Base-by-base conservation (phyloP, 2,113 vertebrate genomes). In the Lucifuga dentata region DNA sequence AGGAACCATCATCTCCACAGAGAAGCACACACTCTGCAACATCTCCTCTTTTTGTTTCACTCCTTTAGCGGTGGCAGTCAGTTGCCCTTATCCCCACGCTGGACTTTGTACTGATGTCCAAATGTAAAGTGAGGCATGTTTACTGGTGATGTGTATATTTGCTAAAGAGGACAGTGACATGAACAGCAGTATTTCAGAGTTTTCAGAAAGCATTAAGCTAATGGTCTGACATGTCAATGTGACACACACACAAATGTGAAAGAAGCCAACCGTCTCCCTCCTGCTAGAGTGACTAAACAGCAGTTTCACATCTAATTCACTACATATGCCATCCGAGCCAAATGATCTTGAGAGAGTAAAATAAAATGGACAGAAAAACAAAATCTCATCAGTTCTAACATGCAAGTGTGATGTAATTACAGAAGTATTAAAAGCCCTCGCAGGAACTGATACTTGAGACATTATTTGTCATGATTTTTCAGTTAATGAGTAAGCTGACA, bases 1-100 rank as follows among this genome's bases (percentile, higher is more conserved):
- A 85, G 85, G 83, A 81, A 85, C 82, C 81, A 86, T 84, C 82
- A 83, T 84, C 89, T 81, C 84, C 78, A 76, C 23, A 40, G 69
- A 40, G 38, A 57, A 59, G 38, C 19, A 48, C 40, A 73, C 63
- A 45, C 46, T 24, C 50, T 3, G 43, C 46, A 63, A 59, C 44
- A 56, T 23, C 49, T 32, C 24, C 49, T 52, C 11, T 66, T 55
- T 45, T 51, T n/a, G 32, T 55, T 46, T 49, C 23, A 39, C 32
- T 62, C 15, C 55, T 36, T 11, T 9, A 45, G 8, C 26, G 41
- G 35, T 40, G 32, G 36, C 36, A 32, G 19, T 35, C 36, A 32
- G 19, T 35, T 17, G 6, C 26, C 60, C 17, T 52, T 8, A 41
- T 44, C 24, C 50, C 45, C 23, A 53, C 33, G 12, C 55, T 55